Conservation (phyloP, 2,113 vertebrate species). For the Orthonyx spaldingii region DNA sequence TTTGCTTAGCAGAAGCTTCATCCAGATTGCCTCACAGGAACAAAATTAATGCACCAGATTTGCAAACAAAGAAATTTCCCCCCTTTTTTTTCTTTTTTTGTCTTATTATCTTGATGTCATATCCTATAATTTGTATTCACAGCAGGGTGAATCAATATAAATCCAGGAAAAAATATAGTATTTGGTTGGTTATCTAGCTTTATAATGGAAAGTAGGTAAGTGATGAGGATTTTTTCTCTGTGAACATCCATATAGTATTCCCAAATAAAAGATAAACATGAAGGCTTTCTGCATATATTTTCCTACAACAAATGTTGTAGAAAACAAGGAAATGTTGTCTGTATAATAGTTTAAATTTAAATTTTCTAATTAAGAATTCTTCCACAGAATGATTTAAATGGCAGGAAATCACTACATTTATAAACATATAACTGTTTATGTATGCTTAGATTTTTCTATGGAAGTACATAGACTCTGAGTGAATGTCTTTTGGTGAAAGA, state of each 20-base stretch:
- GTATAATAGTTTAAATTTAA: not conserved
- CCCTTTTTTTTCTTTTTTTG: not conserved
- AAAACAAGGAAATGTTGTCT: not conserved
- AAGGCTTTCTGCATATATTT: not conserved
- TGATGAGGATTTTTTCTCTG: not conserved
- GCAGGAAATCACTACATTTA: not conserved
- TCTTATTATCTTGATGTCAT: slow-evolving; percentile 71
- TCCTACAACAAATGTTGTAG: not conserved
- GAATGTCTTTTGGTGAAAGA: not conserved
- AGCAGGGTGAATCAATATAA: slow-evolving; percentile 64
- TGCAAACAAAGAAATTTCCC: slow-evolving; percentile 75
- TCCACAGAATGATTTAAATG: not conserved
- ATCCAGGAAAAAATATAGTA: slow-evolving; percentile 55
- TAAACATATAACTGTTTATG: not conserved
- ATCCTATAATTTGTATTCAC: slow-evolving; percentile 71
- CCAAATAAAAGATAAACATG: not conserved
- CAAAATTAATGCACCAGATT: slow-evolving; percentile 76
- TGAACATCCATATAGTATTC: not conserved
- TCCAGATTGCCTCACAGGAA: slow-evolving; percentile 78
- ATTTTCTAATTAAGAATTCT: not conserved
- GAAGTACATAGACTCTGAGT: not conserved
- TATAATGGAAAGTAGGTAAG: slow-evolving; percentile 24
- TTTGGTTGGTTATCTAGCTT: slow-evolving; percentile 34
- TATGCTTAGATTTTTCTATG: not conserved
- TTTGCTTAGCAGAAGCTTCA: slow-evolving; percentile 86